phyloP scores from a whole-genome alignment of 2,797 vertebrate genomes.

The Artibeus jamaicensis region DNA sequence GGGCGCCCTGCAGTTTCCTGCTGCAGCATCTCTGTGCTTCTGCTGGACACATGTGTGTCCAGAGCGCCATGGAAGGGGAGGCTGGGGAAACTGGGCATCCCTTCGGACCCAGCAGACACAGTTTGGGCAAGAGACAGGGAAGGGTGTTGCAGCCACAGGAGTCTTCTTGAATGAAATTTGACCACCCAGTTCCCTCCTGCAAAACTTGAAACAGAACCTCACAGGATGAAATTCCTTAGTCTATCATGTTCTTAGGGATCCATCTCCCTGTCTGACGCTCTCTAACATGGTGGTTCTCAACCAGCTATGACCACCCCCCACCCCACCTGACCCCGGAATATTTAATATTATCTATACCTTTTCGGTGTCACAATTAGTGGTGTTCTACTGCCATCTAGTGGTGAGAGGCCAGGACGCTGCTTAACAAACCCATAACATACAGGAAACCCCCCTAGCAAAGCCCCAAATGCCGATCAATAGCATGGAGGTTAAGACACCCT shows the following conservation, averaged over 20 bases:
- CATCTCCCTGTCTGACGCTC: neutral
- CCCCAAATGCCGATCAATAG: neutral
- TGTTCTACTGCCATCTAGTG: neutral
- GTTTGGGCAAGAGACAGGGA: neutral
- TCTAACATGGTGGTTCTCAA: neutral
- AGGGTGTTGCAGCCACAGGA: neutral
- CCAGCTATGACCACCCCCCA: fast-evolving
- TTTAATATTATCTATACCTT: neutral
- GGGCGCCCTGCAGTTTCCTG: neutral
- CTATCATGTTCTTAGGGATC: neutral
- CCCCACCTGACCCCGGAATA: neutral
- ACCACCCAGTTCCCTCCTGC: neutral
- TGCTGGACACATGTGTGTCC: neutral
- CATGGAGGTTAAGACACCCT: neutral
- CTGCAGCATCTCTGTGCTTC: neutral
- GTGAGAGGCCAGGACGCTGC: neutral
- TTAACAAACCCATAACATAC: neutral
- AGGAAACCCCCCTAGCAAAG: neutral
- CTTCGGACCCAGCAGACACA: neutral
- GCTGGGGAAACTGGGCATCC: neutral
- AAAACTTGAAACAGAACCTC: neutral
- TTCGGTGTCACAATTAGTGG: neutral
- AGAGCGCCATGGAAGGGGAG: neutral
- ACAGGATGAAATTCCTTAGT: neutral
- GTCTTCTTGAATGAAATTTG: neutral